Base-by-base conservation (phyloP, 2,113 vertebrate species). In the Agapornis roseicollis region DNA sequence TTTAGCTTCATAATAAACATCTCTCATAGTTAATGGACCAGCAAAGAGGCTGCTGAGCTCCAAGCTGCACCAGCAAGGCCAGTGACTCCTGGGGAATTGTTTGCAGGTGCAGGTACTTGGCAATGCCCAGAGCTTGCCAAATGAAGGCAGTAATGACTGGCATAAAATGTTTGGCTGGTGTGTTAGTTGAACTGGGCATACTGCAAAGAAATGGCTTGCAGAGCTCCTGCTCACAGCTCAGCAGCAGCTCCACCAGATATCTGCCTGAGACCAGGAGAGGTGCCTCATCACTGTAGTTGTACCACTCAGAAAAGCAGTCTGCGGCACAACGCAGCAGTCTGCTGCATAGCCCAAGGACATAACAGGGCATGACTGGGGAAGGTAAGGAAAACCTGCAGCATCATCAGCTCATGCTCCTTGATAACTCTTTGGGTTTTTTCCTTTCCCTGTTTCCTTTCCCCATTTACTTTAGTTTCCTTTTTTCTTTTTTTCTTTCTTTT, bases 31-130 rank as follows among this genome's bases (percentile, higher is more conserved):
- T 96, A 97, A 95, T 90, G 83, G 90, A 71, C 42, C 93, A 92
- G 85, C 79, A 94, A 82, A 11, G 9, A 80, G 33, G 85, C 93
- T 80, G 90, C 91, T 73, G 80, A 93, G 80, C 93, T 93, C 85
- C 85, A 80, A 84, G 47, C 63, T 6, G 12, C 52, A 80, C 35
- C 61, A 78, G 49, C 64, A 35, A 24, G 0, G 13, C 89, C 91
- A 89, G 74, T 2, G 0, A 5, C 47, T 96, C 79, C 87, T 5
- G 3, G 83, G 76, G 85, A 96, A 96, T 88, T 88, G 85, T 64
- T 92, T 91, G 92, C 96, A 96, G 95, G 94, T 97, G 95, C 92
- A 86, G 69, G 24, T 42, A 71, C 50, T 96, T 73, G 88, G 86
- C 82, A 84, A 4, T 37, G 27, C 52, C 1, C 0, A 0, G 72